Conservation (phyloP, 1,140 invertebrate species). For the Penaeus chinensis region DNA sequence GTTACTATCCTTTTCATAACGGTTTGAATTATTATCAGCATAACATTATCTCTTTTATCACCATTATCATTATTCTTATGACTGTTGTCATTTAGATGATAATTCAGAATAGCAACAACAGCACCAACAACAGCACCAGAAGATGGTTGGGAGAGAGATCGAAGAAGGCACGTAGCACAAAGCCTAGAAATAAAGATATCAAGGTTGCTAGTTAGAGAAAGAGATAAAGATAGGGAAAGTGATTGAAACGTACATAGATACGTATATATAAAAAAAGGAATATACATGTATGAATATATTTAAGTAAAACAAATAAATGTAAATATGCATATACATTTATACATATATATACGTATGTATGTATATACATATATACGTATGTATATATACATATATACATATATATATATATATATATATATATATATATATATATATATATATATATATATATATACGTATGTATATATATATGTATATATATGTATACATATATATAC, state of each 20-base stretch:
- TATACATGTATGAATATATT: neutral
- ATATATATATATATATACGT: neutral
- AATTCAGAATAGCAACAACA: no score
- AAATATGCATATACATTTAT: neutral
- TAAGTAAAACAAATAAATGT: neutral
- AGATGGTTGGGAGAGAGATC: no score
- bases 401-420: no score
- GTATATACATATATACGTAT: no score
- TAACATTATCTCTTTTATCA: no score
- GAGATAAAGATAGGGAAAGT: neutral
- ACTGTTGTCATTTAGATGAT: no score
- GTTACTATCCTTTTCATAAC: no score
- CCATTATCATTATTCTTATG: no score
- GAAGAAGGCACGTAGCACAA: no score
- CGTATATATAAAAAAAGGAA: neutral
- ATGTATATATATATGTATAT: neutral
- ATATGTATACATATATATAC: constrained; percentile 5
- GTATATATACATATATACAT: no score
- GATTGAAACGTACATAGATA: neutral
- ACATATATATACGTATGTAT: neutral
- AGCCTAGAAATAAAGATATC: neutral
- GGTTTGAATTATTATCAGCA: no score
- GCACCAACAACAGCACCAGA: no score
- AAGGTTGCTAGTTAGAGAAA: neutral
- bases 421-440: neutral